Base-by-base conservation (phyloP, 23 tunicate genomes). In the Halocynthia roretzi region DNA sequence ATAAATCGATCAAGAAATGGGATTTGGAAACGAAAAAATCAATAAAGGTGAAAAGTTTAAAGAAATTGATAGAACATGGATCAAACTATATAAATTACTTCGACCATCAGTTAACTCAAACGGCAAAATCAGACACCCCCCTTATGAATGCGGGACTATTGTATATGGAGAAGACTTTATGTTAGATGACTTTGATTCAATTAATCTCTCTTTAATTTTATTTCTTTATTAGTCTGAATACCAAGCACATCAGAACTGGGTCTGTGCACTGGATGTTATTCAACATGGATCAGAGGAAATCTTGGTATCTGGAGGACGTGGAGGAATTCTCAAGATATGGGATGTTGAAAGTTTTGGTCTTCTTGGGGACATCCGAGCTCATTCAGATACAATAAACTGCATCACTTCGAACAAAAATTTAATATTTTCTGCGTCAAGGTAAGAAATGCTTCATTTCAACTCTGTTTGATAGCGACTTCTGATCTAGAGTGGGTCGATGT, bases 1-100 rank as follows among this genome's bases (percentile, higher is more conserved):
- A 92, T 70, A 92, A 92, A 70, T 92, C 98, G 17, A 92, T 92
- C 56, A 86, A 86, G 53, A 92, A 92, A 61, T 92, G 98, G 98
- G 85, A 92, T 68, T 62, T 92, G 75, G 50, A 21, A 12, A 63
- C 82, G 5, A 82, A 83, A 60, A 58, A 78, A 20, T 75, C 84
- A 53, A 55, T 87, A 6, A 87, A 82, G 77, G 93, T 87, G 82
- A 53, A 56, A 21, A 44, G 2, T 72, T 72, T 72, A 4, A 14
- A 58, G 44, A 31, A 31, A 31, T 31, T 31, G 44, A 31, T 31
- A 31, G 4, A 31, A 31, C 44, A 31, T n/a, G 44, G 44, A 4
- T 31, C 4, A 4, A 31, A 31, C 44, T 31, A 31, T 0, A 31
- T 31, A 4, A 4, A 31, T 31, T 31, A 31, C 44, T 4, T 31